phyloP scores from a whole-genome alignment of 2,888 invertebrate species.

The Fabriciana adippe region DNA sequence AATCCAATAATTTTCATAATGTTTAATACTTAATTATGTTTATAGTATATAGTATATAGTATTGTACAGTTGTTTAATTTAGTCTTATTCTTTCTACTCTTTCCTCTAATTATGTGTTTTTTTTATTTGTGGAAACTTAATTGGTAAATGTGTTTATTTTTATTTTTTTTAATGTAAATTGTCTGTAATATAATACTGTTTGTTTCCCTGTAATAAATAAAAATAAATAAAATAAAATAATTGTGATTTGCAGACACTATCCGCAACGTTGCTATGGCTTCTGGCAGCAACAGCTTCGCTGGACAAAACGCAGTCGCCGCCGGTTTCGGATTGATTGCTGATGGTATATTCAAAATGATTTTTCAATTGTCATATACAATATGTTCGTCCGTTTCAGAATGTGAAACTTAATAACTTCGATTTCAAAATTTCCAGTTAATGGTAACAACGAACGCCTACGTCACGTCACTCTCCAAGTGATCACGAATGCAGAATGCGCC shows the following conservation, averaged over 20 bases:
- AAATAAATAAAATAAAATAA: too few species aligned
- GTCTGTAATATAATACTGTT: too few species aligned
- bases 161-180: too few species aligned
- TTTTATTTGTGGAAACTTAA: too few species aligned
- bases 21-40: too few species aligned
- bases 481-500: conserved; percentile 58
- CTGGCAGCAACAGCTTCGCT: conserved; percentile 41
- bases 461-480: conserved; percentile 66
- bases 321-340: conserved; percentile 50
- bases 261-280: conserved; percentile 40
- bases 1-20: too few species aligned
- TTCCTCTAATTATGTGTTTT: too few species aligned
- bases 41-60: too few species aligned
- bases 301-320: conserved; percentile 43
- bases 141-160: too few species aligned
- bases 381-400: neutral
- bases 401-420: neutral
- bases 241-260: conserved; percentile 10
- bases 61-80: too few species aligned
- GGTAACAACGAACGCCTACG: conserved; percentile 56
- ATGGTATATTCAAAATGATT: conserved; percentile 27
- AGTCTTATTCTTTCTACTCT: too few species aligned
- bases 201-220: too few species aligned
- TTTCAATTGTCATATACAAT: neutral
- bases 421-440: conserved; percentile 42